A percentile compares a stretch with the other conserved stretches of the same genome.
Evolutionary conservation across 2,888 invertebrate species (phyloP).

Genomic region (Metellina segmentata): DNA sequence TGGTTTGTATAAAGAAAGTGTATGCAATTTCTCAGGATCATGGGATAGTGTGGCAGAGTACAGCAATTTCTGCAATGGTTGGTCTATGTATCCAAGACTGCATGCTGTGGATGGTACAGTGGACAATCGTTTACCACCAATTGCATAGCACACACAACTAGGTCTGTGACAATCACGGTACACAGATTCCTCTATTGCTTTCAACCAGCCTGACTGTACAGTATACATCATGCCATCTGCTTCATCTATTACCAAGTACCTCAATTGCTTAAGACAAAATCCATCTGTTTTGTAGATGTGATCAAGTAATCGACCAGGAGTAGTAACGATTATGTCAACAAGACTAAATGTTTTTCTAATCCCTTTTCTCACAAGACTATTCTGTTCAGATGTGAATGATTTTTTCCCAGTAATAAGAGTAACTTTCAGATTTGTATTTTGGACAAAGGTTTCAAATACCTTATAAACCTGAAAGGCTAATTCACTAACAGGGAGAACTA

Average conservation of each 20-base stretch:
- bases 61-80: constrained; percentile 89
- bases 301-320: constrained; percentile 83
- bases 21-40: constrained; percentile 96
- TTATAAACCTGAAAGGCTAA: constrained; percentile 93
- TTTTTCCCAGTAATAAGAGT: constrained; percentile 86
- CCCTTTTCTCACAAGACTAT: constrained; percentile 81
- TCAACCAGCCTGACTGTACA: constrained; percentile 92
- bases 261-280: constrained; percentile 79
- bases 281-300: constrained; percentile 82
- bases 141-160: constrained; percentile 58
- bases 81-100: constrained; percentile 36
- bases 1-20: constrained; percentile 94
- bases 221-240: constrained; percentile 97
- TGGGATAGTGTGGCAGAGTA: constrained; percentile 98
- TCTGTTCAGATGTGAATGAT: constrained; percentile 82
- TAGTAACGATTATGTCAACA: constrained; percentile 83
- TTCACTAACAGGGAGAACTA: constrained; percentile 96
- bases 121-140: constrained; percentile 22
- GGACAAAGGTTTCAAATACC: constrained; percentile 85
- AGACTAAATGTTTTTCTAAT: constrained; percentile 83
- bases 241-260: constrained; percentile 95
- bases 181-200: constrained; percentile 77
- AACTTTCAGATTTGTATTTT: constrained; percentile 84
- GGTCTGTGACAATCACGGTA: constrained; percentile 51
- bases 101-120: constrained; percentile 48